Conservation (phyloP, 2,113 vertebrate genomes). For the Ginglymostoma cirratum region DNA sequence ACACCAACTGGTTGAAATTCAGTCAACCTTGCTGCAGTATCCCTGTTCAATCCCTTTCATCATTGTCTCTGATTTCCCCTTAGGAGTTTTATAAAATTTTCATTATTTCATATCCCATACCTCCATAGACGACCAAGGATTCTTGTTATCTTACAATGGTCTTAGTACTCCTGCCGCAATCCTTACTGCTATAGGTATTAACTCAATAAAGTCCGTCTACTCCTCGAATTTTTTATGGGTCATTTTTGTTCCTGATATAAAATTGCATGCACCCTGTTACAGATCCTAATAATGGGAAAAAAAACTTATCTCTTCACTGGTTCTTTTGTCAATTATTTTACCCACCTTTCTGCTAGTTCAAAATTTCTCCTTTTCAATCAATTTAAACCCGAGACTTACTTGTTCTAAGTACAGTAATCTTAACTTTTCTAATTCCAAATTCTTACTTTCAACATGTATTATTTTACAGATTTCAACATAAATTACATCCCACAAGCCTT, state of each 20-base stretch:
- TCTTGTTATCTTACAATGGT: not conserved
- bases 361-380: not conserved
- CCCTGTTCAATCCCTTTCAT: not conserved
- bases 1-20: not conserved
- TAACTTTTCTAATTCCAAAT: not conserved
- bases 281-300: too few relatives aligned
- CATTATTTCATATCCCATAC: not conserved
- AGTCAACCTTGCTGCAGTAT: not conserved
- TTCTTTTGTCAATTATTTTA: not conserved
- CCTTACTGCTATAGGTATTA: not conserved
- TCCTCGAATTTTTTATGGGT: too few relatives aligned
- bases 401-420: not conserved
- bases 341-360: not conserved
- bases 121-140: not conserved
- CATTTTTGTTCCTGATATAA: too few relatives aligned
- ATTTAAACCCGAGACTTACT: not conserved
- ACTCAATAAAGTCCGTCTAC: not conserved
- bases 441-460: not conserved
- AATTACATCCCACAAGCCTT: not conserved
- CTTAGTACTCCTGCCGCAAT: not conserved
- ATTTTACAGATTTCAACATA: not conserved
- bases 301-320: too few relatives aligned
- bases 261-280: too few relatives aligned
- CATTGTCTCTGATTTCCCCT: not conserved
- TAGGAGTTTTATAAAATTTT: not conserved